Conservation (phyloP, 2,797 vertebrate genomes). For the Pygocentrus nattereri region DNA sequence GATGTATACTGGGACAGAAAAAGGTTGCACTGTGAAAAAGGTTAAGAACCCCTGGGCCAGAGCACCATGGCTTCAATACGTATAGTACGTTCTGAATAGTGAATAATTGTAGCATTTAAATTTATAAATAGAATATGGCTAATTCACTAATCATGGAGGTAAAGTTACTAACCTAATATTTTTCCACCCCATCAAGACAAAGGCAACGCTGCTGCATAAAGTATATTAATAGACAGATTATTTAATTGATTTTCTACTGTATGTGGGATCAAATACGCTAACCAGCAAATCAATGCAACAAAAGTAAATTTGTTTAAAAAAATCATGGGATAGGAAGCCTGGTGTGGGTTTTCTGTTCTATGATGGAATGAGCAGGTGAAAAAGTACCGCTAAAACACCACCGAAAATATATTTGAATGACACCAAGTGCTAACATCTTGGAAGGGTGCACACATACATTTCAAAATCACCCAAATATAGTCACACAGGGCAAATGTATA, state of each 20-base stretch:
- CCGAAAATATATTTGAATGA: neutral
- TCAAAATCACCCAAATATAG: neutral
- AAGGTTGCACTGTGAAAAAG: no score
- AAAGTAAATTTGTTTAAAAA: neutral
- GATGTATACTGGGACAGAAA: no score
- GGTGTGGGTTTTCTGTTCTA: neutral
- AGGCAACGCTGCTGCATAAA: neutral
- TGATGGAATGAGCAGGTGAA: neutral
- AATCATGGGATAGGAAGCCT: neutral
- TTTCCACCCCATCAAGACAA: neutral
- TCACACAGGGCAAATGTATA: conserved; percentile 28
- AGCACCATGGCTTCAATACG: neutral
- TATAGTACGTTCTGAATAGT: neutral
- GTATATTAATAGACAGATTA: neutral
- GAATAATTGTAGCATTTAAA: neutral
- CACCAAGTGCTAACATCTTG: conserved; percentile 43
- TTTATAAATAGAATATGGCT: neutral
- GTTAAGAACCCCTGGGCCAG: neutral
- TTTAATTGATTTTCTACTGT: neutral
- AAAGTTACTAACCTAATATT: neutral
- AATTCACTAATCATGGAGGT: neutral
- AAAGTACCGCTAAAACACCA: neutral
- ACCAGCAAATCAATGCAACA: neutral
- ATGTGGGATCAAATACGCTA: neutral
- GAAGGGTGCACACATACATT: conserved; percentile 12